phyloP scores from a whole-genome alignment of 2,888 invertebrate species.

The Monoplex corrugatus region DNA sequence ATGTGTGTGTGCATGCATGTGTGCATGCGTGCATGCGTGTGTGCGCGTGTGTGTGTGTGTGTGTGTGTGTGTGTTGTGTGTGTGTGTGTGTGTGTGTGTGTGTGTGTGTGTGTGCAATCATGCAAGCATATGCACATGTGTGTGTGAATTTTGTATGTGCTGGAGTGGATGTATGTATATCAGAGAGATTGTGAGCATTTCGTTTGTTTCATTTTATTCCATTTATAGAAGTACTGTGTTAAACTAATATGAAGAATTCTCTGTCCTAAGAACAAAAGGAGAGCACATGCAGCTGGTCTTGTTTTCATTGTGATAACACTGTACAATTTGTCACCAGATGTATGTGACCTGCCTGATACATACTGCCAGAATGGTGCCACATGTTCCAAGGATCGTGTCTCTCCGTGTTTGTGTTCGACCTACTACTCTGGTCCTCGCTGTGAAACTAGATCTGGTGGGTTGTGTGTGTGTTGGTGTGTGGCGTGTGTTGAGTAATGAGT shows the following conservation, averaged over 20 bases:
- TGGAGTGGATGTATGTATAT: neutral
- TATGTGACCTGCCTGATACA: conserved; percentile 49
- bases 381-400: conserved; percentile 40
- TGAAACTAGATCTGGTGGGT: conserved; percentile 50
- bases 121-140: neutral
- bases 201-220: too few relatives aligned
- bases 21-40: neutral
- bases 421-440: conserved; percentile 51
- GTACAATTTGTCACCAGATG: conserved; percentile 44
- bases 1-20: neutral
- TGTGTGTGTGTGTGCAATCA: neutral
- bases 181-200: neutral
- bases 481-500: neutral
- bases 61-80: neutral
- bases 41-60: neutral
- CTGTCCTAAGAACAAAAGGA: neutral
- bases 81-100: conserved; percentile 39
- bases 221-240: too few relatives aligned
- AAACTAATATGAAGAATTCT: too few relatives aligned
- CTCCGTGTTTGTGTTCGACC: conserved; percentile 44
- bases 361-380: conserved; percentile 52
- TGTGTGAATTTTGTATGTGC: neutral
- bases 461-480: too few relatives aligned
- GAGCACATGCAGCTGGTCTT: neutral
- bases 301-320: neutral